These are phyloP conservation scores for Pangasius mekongensis DNA, from an alignment of 2,797 vertebrate genomes.

Conservation along the genomic window DNA sequence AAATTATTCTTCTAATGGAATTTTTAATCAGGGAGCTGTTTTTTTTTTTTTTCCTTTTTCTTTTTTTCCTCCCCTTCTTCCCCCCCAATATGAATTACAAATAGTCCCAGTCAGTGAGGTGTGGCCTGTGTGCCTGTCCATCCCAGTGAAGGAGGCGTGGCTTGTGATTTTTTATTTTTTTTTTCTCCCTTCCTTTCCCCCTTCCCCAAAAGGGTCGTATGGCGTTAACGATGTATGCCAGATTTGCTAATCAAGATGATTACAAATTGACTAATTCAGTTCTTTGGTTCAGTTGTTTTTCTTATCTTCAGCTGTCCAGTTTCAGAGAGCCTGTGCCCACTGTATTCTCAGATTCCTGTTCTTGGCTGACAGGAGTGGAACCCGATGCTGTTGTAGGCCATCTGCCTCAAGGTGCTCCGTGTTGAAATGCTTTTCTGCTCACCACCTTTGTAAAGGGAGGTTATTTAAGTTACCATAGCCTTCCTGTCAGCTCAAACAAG, in stretches of 20 bases:
- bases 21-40: conserved; percentile 36
- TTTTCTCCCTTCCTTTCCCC: too few species aligned
- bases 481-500: not conserved
- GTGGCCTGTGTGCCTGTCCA: not conserved
- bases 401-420: not conserved
- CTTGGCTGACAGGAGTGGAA: not conserved
- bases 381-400: not conserved
- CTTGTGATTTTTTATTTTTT: not conserved
- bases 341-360: not conserved
- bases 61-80: too few species aligned
- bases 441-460: not conserved
- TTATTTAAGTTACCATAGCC: not conserved
- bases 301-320: not conserved
- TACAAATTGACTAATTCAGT: not conserved
- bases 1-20: conserved; percentile 53
- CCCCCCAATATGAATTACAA: not conserved
- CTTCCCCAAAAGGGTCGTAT: not conserved
- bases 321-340: not conserved
- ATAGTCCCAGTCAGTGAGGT: not conserved
- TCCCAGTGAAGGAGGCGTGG: not conserved
- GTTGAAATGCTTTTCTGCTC: not conserved
- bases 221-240: not conserved
- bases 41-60: not conserved
- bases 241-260: not conserved
- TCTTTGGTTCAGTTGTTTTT: too few species aligned